Base-by-base conservation (phyloP, 2,888 invertebrate genomes). In the Heliconius erato region DNA sequence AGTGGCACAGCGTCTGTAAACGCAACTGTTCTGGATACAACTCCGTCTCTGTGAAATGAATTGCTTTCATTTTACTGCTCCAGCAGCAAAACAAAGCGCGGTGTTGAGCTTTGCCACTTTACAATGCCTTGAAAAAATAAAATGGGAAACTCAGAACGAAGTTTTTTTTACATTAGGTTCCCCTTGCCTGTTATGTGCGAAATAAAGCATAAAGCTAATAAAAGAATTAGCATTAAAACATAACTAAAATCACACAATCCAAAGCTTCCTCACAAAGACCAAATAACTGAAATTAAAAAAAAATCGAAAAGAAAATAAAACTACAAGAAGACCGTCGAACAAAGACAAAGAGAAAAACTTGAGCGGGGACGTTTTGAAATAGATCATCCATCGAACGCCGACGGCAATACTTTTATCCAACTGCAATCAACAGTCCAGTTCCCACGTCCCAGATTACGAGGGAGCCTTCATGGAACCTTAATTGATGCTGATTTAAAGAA, bases 371-470 rank as follows among this genome's bases (percentile, higher is more conserved):
- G 44, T 71, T 81, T 71, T 77, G 14, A 59, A 81, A 78, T 71
- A 68, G 81, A 81, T 77, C 23, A 77, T 81, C 81, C 65, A 81
- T 81, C 72, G 72, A 74, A 80, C 65, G 67, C 74, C 74, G 40
- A 26, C 59, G 40, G 44, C 54, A 28, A 74, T 28, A 74, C 28
- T 72, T 77, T 79, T 69, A 79, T 81, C 80, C 84, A 65, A 81
- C 40, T 83, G 84, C 85, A 83, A 81, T 79, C 80, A 80, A 85
- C 79, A 79, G 79, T 74, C 77, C 77, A 72, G 79, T 84, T 85
- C 84, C 84, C 85, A 83, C 85, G 85, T 76, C 69, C 84, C 79
- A 84, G 85, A 80, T 84, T 82, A 74, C 44, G 40, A 71, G 16
- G 28, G 54, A 74, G 74, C 19, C 76, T 69, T 71, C 79, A 54